Percentiles rank a stretch among this genome's conserved stretches.
phyloP scores from a whole-genome alignment of 2,797 vertebrate species.

The Peromyscus attwateri region DNA sequence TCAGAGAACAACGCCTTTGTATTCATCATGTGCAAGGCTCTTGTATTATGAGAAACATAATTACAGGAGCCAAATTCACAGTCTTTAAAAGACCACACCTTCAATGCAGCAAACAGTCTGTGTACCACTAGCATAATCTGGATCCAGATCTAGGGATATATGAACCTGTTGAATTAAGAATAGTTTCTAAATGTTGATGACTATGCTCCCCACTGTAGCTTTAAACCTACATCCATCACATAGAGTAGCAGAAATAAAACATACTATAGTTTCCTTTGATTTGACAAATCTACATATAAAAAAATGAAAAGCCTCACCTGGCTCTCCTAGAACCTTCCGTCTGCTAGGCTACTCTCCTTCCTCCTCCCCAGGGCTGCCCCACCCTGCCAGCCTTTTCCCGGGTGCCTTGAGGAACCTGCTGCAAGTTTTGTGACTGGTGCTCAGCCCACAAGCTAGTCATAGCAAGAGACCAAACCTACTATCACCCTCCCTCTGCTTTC shows the following conservation, averaged over 20 bases:
- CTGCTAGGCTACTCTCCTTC: background rate
- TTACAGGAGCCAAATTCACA: background rate
- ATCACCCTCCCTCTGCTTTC: background rate
- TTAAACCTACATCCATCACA: background rate
- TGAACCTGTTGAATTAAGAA: background rate
- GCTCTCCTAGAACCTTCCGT: background rate
- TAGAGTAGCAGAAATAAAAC: background rate
- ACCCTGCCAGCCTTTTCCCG: background rate
- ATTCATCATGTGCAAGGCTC: background rate
- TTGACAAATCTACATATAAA: background rate
- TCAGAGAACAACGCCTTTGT: background rate
- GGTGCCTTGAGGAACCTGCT: background rate
- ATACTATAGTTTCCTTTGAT: background rate
- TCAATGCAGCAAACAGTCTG: background rate
- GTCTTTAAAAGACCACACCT: background rate
- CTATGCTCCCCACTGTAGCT: background rate
- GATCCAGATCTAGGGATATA: background rate
- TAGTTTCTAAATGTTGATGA: slow-evolving; percentile 16
- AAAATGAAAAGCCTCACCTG: background rate
- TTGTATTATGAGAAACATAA: background rate
- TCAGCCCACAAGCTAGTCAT: background rate
- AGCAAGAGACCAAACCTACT: background rate
- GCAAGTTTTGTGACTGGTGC: background rate
- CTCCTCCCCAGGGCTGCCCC: background rate
- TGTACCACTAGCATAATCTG: background rate